Evolutionary conservation across 2,113 vertebrate species (phyloP).

Genomic region (Leptobrachium ailaonicum): DNA sequence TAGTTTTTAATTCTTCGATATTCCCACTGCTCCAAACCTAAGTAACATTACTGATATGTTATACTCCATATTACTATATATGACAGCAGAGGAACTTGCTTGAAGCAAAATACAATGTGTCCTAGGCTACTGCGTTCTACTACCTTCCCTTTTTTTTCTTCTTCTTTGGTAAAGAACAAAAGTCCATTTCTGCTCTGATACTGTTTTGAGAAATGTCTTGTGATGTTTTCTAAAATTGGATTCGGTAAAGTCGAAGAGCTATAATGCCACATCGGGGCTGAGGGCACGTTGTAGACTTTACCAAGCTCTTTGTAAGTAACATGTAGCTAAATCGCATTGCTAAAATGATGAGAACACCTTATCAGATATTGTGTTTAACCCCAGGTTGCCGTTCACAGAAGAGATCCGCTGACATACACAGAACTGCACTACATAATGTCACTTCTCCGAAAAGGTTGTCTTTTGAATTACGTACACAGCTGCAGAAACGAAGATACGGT

Average conservation of each 20-base stretch:
- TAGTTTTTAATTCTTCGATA: neutral
- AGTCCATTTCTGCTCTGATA: constrained; percentile 31
- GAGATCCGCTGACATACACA: constrained; percentile 39
- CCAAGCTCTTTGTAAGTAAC: constrained; percentile 24
- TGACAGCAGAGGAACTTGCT: neutral
- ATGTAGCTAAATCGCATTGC: constrained; percentile 39
- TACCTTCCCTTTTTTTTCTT: constrained; percentile 17
- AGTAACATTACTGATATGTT: neutral
- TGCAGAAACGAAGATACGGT: constrained; percentile 19
- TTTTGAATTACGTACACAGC: constrained; percentile 33
- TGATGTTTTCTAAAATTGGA: constrained; percentile 52
- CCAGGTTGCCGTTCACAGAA: constrained; percentile 2
- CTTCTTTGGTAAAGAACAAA: constrained; percentile 19
- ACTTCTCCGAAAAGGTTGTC: constrained; percentile 23
- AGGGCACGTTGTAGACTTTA: constrained; percentile 32
- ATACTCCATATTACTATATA: too few species aligned
- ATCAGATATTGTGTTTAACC: constrained; percentile 43
- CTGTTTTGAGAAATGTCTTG: constrained; percentile 45
- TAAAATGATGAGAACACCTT: constrained; percentile 34
- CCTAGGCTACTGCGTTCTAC: neutral
- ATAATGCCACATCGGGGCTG: constrained; percentile 48
- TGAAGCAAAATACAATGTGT: neutral
- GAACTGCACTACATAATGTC: constrained; percentile 52
- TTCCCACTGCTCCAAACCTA: neutral
- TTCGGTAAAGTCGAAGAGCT: constrained; percentile 54